phyloP scores from a whole-genome alignment of 2,113 vertebrate species.

The Otolemur garnettii region DNA sequence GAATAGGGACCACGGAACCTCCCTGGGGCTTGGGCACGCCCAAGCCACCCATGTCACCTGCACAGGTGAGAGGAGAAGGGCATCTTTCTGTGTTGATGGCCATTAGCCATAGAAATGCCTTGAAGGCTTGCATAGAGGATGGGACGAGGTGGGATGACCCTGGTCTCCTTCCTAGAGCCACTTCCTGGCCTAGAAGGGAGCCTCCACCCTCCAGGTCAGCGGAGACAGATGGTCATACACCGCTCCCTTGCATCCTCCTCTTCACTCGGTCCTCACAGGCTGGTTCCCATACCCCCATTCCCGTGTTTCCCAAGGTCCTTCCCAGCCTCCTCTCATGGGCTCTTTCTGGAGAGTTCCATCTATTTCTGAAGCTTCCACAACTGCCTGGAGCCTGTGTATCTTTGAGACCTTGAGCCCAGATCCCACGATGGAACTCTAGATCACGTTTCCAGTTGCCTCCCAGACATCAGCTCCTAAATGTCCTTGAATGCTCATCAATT shows the following conservation, averaged over 20 bases:
- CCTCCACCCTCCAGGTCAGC: not conserved
- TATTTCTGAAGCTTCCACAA: not conserved
- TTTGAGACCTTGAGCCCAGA: not conserved
- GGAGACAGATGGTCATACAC: no score
- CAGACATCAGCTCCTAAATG: not conserved
- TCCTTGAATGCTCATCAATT: not conserved
- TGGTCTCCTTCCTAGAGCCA: not conserved
- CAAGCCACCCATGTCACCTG: accelerated
- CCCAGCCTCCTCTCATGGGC: not conserved
- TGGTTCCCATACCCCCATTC: not conserved
- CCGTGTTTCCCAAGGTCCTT: not conserved
- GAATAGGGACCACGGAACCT: not conserved
- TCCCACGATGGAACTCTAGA: not conserved
- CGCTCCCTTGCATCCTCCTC: not conserved
- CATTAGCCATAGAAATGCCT: not conserved
- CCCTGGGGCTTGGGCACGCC: not conserved
- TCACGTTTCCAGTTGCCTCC: not conserved
- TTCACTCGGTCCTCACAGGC: not conserved
- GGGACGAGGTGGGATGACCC: not conserved
- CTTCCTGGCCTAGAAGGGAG: not conserved
- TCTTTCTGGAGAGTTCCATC: not conserved
- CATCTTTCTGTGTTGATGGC: not conserved
- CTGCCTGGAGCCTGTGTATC: accelerated
- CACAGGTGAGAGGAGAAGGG: not conserved
- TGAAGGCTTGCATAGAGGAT: not conserved